Evolutionary conservation across 2,888 invertebrate species (phyloP), one percentile per base, ranked within the genome.

Genomic region (Zaprionus lineosus): DNA sequence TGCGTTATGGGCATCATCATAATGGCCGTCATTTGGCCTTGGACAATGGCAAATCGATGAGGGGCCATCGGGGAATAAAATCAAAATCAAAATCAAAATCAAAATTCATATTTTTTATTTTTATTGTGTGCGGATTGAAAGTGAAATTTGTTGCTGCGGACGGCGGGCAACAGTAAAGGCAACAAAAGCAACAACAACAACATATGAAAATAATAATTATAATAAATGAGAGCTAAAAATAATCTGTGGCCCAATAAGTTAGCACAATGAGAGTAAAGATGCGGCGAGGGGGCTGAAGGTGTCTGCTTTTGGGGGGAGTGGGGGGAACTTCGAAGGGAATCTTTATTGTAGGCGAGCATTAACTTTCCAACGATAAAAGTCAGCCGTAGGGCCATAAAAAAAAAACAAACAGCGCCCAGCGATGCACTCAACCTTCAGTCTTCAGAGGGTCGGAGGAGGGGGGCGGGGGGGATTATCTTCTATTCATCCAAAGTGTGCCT

Each of bases 211-310:
- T 51, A 56, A 44, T 43, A 55, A 50, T 36, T 31, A 41, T 53
- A 67, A 74, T 60, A 74, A 67, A 73, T 84, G 7, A 21, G 7
- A 21, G 7, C 3, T 5, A 21, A 21, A 81, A 81, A 74, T 63
- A 52, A 57, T 56, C 72, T 46, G 59, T 46, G 55, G 73, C 55
- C 75, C 69, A 84, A 84, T 84, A 84, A 76, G 63, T 73, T 47
- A 36, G 37, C 73, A 84, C 84, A 75, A 75, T 76, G 77, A n/a
- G n/a, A n/a, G n/a, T n/a, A n/a, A n/a, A n/a, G n/a, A n/a, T n/a
- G n/a, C n/a, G n/a, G n/a, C n/a, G n/a, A n/a, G n/a, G n/a, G n/a
- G n/a, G n/a, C n/a, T n/a, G n/a, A n/a, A n/a, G n/a, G n/a, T n/a
- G n/a, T n/a, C n/a, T n/a, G n/a, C n/a, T n/a, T n/a, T n/a, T n/a